A percentile compares a stretch with the other conserved stretches of the same genome.
These are phyloP conservation scores for Oconnorella tubifera DNA, from an alignment of 2,888 invertebrate species.

Conservation along the genomic window DNA sequence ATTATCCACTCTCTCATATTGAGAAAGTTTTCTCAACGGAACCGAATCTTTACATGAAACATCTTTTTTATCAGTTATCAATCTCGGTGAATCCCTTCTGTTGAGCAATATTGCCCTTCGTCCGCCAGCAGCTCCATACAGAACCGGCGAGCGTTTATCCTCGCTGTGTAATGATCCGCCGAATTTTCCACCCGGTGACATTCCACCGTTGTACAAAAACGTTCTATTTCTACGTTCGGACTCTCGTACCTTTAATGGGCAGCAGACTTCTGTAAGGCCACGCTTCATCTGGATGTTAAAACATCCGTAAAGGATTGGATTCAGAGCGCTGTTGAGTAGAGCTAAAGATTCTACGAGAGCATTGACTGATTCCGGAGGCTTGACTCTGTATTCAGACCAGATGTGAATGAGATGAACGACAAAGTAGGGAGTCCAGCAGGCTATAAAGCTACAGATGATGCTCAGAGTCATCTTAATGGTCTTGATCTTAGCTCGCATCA, in stretches of 20 bases:
- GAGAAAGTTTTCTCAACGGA: too few relatives aligned
- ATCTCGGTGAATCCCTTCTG: too few relatives aligned
- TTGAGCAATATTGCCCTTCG: too few relatives aligned
- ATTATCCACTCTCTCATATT: too few relatives aligned
- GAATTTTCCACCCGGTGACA: not conserved
- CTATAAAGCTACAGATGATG: conserved; percentile 56
- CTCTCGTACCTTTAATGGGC: not conserved
- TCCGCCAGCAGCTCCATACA: too few relatives aligned
- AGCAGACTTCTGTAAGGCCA: conserved; percentile 45
- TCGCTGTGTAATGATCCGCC: not conserved
- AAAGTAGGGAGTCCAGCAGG: conserved; percentile 59
- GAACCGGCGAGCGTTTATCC: not conserved
- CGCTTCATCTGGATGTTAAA: conserved; percentile 52
- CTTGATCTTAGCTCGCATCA: conserved; percentile 57
- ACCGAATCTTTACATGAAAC: too few relatives aligned
- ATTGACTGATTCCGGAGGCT: conserved; percentile 49
- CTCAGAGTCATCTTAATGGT: conserved; percentile 58
- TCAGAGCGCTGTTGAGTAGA: conserved; percentile 54
- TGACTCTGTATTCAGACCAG: conserved; percentile 53
- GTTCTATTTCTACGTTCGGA: not conserved
- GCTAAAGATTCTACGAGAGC: conserved; percentile 54
- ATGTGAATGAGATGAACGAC: conserved; percentile 56
- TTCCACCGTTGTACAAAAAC: not conserved
- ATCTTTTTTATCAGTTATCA: too few relatives aligned
- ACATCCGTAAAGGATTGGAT: conserved; percentile 57